Percentiles rank a stretch among this genome's conserved stretches.
phyloP scores from a whole-genome alignment of 1,140 invertebrate species.

The Neuroterus valhalla region DNA sequence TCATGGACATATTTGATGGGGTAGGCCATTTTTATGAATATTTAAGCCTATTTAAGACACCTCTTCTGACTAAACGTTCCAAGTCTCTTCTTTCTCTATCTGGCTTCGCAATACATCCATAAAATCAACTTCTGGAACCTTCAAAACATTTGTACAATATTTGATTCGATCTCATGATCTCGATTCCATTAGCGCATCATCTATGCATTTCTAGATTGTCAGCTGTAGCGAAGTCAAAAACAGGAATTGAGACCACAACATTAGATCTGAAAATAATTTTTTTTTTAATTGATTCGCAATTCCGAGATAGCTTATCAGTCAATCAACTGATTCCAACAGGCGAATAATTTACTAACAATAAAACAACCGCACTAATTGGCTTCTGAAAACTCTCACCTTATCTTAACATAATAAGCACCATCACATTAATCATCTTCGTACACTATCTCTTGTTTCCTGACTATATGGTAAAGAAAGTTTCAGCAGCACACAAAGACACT shows the following conservation, averaged over 20 bases:
- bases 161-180: neutral
- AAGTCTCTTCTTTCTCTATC: neutral
- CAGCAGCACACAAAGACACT: neutral
- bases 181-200: neutral
- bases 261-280: neutral
- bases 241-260: neutral
- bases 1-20: conserved; percentile 94
- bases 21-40: conserved; percentile 80
- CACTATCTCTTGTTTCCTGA: conserved; percentile 9
- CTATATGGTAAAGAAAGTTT: conserved; percentile 20
- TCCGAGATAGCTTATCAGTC: neutral
- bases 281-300: neutral
- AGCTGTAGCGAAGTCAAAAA: neutral
- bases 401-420: conserved; percentile 39
- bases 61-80: conserved; percentile 9
- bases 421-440: conserved; percentile 1
- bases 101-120: neutral
- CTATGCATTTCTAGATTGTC: neutral
- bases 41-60: conserved; percentile 14
- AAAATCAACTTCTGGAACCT: neutral
- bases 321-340: neutral
- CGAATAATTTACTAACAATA: neutral
- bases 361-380: neutral
- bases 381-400: neutral
- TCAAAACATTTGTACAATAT: conserved; percentile 3